Evolutionary conservation across 1,140 invertebrate species (phyloP).

Genomic region (Bombyx mori): DNA sequence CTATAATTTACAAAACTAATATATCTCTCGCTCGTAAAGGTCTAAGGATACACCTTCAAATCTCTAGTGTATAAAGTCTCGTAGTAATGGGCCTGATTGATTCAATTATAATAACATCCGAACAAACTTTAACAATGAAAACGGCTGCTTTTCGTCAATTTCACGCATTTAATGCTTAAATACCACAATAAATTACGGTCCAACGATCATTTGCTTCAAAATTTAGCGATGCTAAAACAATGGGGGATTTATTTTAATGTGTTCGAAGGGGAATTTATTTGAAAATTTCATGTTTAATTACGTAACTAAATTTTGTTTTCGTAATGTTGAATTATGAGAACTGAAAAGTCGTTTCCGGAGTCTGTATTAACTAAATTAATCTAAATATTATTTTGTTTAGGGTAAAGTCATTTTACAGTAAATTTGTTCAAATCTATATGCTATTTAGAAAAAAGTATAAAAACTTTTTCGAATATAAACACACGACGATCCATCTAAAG

Average conservation of each 20-base stretch:
- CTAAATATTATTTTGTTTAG: too few relatives aligned
- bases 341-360: neutral
- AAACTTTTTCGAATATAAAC: too few relatives aligned
- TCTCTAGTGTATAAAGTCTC: too few relatives aligned
- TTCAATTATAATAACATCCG: conserved; percentile 46
- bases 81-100: conserved; percentile 39
- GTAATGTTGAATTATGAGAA: neutral
- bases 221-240: conserved; percentile 36
- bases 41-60: too few relatives aligned
- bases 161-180: conserved; percentile 39
- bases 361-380: neutral
- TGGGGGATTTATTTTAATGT: conserved; percentile 37
- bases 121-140: conserved; percentile 34
- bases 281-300: conserved; percentile 9
- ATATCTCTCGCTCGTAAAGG: too few relatives aligned
- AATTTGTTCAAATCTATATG: too few relatives aligned
- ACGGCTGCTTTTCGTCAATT: conserved; percentile 48
- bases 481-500: too few relatives aligned
- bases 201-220: conserved; percentile 41
- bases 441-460: too few relatives aligned
- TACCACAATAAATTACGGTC: conserved; percentile 49
- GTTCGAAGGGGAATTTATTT: conserved; percentile 19
- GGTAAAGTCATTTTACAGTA: too few relatives aligned
- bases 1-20: too few relatives aligned
- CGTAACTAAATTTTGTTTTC: neutral